phyloP scores from a whole-genome alignment of 2,888 invertebrate genomes.

The Ethmia dodecea region DNA sequence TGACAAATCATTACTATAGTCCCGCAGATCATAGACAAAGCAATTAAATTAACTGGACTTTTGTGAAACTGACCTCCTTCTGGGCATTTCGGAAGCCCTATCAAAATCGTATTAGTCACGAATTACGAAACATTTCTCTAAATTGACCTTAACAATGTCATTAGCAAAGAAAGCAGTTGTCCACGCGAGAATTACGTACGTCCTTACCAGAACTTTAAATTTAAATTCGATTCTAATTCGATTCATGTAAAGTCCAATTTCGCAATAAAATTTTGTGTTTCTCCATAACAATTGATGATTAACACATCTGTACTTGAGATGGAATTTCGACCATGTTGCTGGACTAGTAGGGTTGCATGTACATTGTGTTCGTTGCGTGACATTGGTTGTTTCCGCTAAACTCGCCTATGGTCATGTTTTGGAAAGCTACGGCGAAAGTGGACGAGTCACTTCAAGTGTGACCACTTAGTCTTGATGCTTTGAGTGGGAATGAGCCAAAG shows the following conservation, averaged over 20 bases:
- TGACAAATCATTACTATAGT: neutral
- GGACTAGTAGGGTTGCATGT: conserved; percentile 3
- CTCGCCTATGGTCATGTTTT: conserved; percentile 44
- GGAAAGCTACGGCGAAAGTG: conserved; percentile 74
- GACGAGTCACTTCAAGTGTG: conserved; percentile 46
- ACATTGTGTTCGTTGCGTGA: conserved; percentile 16
- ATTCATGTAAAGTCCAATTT: conserved; percentile 12
- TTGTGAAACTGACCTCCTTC: conserved; percentile 21
- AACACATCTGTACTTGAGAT: neutral
- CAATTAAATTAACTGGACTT: conserved; percentile 12
- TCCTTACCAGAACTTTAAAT: conserved; percentile 17
- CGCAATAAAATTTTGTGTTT: conserved; percentile 1
- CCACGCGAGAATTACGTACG: conserved; percentile 20
- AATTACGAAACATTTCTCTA: conserved; percentile 20
- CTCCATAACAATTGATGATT: too few relatives aligned
- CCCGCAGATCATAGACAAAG: conserved; percentile 7
- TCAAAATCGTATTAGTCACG: conserved; percentile 46
- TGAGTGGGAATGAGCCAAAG: conserved; percentile 1
- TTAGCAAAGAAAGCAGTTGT: conserved; percentile 44
- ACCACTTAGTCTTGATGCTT: conserved; percentile 51
- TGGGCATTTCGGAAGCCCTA: conserved; percentile 29
- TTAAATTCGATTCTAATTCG: conserved; percentile 3
- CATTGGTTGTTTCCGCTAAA: conserved; percentile 33
- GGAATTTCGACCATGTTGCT: conserved; percentile 27
- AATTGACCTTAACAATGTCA: conserved; percentile 42